Evolutionary conservation across 2,113 vertebrate species (phyloP), one percentile per base, ranked within the genome.

Genomic region (Dipodomys spectabilis): DNA sequence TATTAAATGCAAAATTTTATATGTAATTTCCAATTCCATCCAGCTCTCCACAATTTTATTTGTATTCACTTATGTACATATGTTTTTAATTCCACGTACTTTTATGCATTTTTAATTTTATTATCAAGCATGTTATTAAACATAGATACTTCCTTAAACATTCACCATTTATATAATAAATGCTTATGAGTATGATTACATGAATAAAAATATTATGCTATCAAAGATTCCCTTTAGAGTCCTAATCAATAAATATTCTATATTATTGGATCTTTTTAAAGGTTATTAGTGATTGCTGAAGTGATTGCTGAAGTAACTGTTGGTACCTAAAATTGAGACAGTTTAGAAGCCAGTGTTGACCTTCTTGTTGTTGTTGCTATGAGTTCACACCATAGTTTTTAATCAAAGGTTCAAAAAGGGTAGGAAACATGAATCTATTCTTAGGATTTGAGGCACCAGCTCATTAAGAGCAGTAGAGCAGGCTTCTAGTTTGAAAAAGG

Each of bases 401-500:
- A 97, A 95, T 94, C 95, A 95, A 94, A 93, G 95, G 94, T 98
- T 98, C 96, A 95, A 97, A 98, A 96, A 97, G 97, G 96, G 97
- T 98, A 98, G 92, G 94, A 95, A 97, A 96, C 96, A 96, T 30
- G 83, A 97, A 96, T 96, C 22, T 49, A 71, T 92, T 97, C 97
- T 95, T 95, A 91, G 94, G 95, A 97, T 98, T 98, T 89, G 83
- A 96, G 94, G 94, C 95, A 97, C 95, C 90, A 96, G 95, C 97
- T 98, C 97, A 98, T 98, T 98, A 98, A 97, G 93, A 91, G 88
- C 94, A 98, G 97, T 95, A 97, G 96, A 93, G 75, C 74, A 95
- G 95, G 65, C 92, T 97, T 97, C 96, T 71, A 94, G 64, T 96
- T 86, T 97, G 78, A 97, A 98, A 97, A 97, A 97, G 90, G 86